Conservation (phyloP, 2,888 invertebrate genomes). For the Xanthostigma xanthostigma region DNA sequence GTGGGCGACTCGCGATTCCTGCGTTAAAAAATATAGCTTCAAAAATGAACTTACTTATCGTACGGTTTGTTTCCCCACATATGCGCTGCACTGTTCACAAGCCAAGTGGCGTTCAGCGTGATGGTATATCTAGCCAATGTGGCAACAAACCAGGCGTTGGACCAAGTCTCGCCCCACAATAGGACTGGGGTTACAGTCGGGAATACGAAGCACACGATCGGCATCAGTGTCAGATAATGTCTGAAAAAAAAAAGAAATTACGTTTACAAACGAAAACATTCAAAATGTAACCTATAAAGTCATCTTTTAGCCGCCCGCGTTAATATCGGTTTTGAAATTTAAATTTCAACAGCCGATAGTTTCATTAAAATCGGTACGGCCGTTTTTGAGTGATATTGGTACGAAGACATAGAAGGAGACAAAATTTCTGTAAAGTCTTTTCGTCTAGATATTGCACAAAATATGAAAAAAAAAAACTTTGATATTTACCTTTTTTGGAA, state of each 20-base stretch:
- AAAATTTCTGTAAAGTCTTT: slow-evolving; percentile 9
- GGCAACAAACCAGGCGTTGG: slow-evolving; percentile 50
- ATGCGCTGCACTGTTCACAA: slow-evolving; percentile 82
- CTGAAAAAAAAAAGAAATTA: slow-evolving; percentile 27
- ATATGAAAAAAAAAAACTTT: background rate
- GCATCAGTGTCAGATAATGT: slow-evolving; percentile 60
- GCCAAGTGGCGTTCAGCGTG: slow-evolving; percentile 76
- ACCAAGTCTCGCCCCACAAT: slow-evolving; percentile 59
- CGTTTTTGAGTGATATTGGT: background rate
- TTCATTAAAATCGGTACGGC: no score
- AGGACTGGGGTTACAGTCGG: slow-evolving; percentile 64
- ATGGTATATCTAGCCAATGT: slow-evolving; percentile 64
- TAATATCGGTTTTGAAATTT: no score
- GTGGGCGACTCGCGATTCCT: no score
- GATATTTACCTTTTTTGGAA: slow-evolving; percentile 74
- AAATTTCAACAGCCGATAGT: no score
- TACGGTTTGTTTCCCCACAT: slow-evolving; percentile 62
- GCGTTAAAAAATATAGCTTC: no score
- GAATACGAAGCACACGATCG: slow-evolving; percentile 58
- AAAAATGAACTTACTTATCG: slow-evolving; percentile 38
- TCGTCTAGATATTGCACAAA: no score
- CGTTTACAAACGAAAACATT: no score
- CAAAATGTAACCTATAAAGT: background rate
- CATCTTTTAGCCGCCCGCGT: no score
- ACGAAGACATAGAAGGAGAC: background rate